Conservation (phyloP, 2,113 vertebrate species). For the Protomyctophum bolini region DNA sequence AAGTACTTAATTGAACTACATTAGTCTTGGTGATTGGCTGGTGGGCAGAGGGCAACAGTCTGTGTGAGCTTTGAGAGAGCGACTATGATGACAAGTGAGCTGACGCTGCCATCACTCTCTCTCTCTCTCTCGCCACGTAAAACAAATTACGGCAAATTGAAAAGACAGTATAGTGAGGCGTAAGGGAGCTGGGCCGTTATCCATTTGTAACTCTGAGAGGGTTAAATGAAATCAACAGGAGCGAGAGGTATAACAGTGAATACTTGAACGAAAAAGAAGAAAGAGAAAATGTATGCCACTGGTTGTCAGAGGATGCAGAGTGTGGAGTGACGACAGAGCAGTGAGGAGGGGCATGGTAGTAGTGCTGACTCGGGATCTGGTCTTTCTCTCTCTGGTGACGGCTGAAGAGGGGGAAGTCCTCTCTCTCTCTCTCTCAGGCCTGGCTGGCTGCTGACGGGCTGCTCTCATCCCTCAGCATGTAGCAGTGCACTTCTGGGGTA, state of each 20-base stretch:
- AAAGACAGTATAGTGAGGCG: conserved; percentile 35
- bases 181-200: conserved; percentile 19
- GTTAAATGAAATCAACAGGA: conserved; percentile 5
- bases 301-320: conserved; percentile 21
- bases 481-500: conserved; percentile 48
- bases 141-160: neutral
- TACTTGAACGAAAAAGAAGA: conserved; percentile 33
- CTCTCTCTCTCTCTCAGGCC: conserved; percentile 50
- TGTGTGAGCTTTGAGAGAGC: conserved; percentile 13
- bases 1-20: neutral
- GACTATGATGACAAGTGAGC: conserved; percentile 18
- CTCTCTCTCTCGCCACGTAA: neutral
- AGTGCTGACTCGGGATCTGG: conserved; percentile 29
- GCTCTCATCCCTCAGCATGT: conserved; percentile 46
- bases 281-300: conserved; percentile 34
- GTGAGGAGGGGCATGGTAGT: neutral
- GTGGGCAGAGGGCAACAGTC: conserved; percentile 54
- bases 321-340: conserved; percentile 5
- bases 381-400: conserved; percentile 37
- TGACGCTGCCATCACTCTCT: conserved; percentile 11
- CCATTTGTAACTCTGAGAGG: conserved; percentile 18
- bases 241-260: conserved; percentile 36
- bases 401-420: conserved; percentile 40
- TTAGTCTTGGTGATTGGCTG: conserved; percentile 62
- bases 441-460: conserved; percentile 51